Percentiles rank a stretch among this genome's conserved stretches.
Conservation (phyloP, 2,797 vertebrate genomes). For the Adelosebastes latens region DNA sequence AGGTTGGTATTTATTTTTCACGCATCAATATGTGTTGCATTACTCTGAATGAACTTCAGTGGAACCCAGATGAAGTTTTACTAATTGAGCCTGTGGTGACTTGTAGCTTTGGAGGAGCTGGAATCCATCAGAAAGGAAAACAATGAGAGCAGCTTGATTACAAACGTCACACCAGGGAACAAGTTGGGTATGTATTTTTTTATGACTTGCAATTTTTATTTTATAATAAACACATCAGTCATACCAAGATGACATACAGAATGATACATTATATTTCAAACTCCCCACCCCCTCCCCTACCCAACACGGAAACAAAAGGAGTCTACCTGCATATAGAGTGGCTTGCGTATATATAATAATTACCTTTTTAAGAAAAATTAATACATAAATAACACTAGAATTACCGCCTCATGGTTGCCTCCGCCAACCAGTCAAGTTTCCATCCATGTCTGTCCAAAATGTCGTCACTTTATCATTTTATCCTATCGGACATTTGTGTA, state of each 20-base stretch:
- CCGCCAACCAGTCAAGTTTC: too few species aligned
- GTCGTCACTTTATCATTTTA: too few species aligned
- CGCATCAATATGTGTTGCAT: neutral
- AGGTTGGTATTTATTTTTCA: conserved; percentile 50
- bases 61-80: neutral
- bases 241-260: neutral
- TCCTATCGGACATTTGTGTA: too few species aligned
- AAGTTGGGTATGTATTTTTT: conserved; percentile 56
- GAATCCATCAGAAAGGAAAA: conserved; percentile 36
- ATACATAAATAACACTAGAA: too few species aligned
- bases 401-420: too few species aligned
- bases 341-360: neutral
- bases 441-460: too few species aligned
- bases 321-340: neutral
- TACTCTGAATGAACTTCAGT: neutral
- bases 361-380: too few species aligned
- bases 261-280: neutral
- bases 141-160: conserved; percentile 33
- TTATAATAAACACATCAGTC: neutral
- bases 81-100: neutral
- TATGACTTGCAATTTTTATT: neutral
- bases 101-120: conserved; percentile 60
- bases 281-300: neutral
- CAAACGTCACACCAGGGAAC: conserved; percentile 32
- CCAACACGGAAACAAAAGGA: neutral